Evolutionary conservation across 2,888 invertebrate genomes (phyloP).

Genomic region (Lasioglossum lativentre): DNA sequence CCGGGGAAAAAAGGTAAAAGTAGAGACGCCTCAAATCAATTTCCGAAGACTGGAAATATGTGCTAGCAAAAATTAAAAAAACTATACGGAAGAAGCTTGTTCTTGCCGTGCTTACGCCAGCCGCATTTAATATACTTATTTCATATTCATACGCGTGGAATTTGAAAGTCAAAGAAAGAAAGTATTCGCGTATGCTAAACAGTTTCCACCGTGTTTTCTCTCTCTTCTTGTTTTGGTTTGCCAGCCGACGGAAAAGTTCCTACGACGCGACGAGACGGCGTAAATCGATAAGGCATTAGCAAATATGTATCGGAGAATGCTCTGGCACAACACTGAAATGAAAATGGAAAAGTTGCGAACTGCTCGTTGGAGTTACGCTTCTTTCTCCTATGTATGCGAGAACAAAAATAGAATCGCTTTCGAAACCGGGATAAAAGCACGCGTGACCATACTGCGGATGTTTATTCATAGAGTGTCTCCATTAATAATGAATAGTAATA

Average conservation of each 20-base stretch:
- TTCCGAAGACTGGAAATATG: background rate
- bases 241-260: background rate
- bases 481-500: too few relatives aligned
- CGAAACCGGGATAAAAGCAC: background rate
- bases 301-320: slow-evolving; percentile 12
- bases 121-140: slow-evolving; percentile 4
- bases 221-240: background rate
- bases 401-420: background rate
- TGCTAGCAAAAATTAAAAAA: background rate
- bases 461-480: background rate
- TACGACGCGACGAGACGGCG: background rate
- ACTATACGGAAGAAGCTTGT: background rate
- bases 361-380: background rate
- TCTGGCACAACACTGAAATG: background rate
- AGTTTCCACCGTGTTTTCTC: background rate
- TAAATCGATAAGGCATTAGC: background rate
- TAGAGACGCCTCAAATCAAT: background rate
- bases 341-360: slow-evolving; percentile 3
- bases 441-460: background rate
- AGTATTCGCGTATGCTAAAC: slow-evolving; percentile 12
- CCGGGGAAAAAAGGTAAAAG: background rate
- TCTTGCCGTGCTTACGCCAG: background rate
- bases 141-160: slow-evolving; percentile 8
- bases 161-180: slow-evolving; percentile 23
- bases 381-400: too few relatives aligned